Percentiles rank a stretch among this genome's conserved stretches.
phyloP scores from a whole-genome alignment of 2,888 invertebrate species.

The Cantharis flavilabris region DNA sequence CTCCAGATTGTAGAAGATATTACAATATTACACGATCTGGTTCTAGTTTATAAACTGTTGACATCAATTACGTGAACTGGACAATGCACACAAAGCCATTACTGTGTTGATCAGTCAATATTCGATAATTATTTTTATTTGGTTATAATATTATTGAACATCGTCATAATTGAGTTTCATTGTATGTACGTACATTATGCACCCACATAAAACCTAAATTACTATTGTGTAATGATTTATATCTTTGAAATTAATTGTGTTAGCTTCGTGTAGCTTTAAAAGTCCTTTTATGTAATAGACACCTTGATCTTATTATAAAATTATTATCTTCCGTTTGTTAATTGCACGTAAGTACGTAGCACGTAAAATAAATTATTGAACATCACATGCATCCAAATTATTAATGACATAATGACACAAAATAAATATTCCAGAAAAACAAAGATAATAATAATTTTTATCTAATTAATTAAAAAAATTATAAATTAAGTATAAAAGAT shows the following conservation, averaged over 20 bases:
- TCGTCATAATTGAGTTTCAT: background rate
- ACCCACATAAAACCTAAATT: background rate
- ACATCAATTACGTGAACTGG: too few species aligned
- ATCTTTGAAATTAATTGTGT: background rate
- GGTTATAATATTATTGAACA: background rate
- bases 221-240: background rate
- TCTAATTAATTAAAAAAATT: background rate
- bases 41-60: too few species aligned
- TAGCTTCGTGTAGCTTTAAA: background rate
- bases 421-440: too few species aligned
- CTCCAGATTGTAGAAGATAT: too few species aligned
- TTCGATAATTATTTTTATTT: too few species aligned
- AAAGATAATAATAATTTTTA: background rate
- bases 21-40: too few species aligned
- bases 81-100: too few species aligned
- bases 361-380: background rate
- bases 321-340: background rate
- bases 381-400: background rate
- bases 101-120: too few species aligned
- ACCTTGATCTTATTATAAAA: background rate
- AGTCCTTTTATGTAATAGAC: background rate
- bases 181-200: background rate
- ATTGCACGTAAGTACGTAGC: background rate
- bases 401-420: too few species aligned
- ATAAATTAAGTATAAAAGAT: background rate